A percentile compares a stretch with the other conserved stretches of the same genome.
phyloP scores from a whole-genome alignment of 2,888 invertebrate species.

The Cantharis nigra region DNA sequence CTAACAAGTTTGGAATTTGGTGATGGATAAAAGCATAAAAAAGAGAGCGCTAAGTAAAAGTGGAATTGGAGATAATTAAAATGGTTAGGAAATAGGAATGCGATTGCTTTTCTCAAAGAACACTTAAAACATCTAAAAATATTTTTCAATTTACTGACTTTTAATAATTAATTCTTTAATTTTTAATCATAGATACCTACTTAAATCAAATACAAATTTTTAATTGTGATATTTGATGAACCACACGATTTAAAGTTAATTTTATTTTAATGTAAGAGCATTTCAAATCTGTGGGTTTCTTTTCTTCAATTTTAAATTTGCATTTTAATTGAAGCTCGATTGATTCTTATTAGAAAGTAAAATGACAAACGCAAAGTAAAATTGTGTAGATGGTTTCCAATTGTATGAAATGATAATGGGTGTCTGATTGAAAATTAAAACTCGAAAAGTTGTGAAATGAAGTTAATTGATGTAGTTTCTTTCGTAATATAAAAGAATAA shows the following conservation, averaged over 20 bases:
- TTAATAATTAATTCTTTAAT: not conserved
- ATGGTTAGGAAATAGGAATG: constrained; percentile 38
- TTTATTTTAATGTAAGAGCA: constrained; percentile 15
- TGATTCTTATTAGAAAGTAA: constrained; percentile 37
- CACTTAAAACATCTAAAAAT: constrained; percentile 3
- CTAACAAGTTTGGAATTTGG: constrained; percentile 50
- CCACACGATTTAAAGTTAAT: not conserved
- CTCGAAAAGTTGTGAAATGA: constrained; percentile 20
- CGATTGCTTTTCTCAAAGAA: constrained; percentile 17
- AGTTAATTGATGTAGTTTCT: constrained; percentile 19
- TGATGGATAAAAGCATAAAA: constrained; percentile 50
- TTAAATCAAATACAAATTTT: not conserved
- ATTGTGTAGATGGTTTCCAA: constrained; percentile 26
- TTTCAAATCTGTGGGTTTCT: constrained; percentile 29
- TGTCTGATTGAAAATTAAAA: constrained; percentile 31
- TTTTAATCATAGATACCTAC: not conserved
- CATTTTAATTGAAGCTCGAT: constrained; percentile 41
- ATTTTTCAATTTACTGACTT: constrained; percentile 3
- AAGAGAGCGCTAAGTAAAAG: constrained; percentile 45
- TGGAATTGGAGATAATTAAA: constrained; percentile 52
- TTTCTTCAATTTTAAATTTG: constrained; percentile 33
- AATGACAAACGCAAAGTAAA: constrained; percentile 28
- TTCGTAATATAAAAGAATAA: not conserved
- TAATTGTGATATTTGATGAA: not conserved
- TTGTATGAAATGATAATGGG: constrained; percentile 30